Base-by-base conservation (phyloP, 1,140 invertebrate species). In the Lasioglossum albipes region DNA sequence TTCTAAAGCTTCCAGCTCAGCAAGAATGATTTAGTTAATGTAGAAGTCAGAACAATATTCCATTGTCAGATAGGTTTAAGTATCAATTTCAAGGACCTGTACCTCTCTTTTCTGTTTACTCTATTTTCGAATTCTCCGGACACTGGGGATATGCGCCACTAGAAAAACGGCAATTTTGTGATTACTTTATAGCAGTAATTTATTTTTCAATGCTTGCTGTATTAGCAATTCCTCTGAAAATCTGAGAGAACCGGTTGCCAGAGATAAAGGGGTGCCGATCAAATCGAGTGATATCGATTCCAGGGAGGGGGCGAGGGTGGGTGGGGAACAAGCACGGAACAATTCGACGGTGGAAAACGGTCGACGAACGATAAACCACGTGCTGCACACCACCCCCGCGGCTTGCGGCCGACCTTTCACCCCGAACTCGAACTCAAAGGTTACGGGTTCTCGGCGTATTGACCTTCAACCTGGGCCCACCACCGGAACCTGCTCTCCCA, bases 241-340 rank as follows among this genome's bases (percentile, higher is more conserved):
- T n/a, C 70, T 20, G 66, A 22, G 45, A 9, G 31, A 41, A 18
- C 7, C n/a, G 74, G 5, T 9, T 10, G 12, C 36, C 36, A 27
- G 41, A 57, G 62, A 66, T 54, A 76, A 52, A 27, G 75, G 27
- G 42, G 41, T 69, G 59, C 6, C 65, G 57, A 52, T 69, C 68
- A 76, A 81, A 84, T 57, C 70, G 61, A 82, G 61, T 54, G 49
- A 76, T 84, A 84, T 84, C 82, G 82, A 85, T 85, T 42, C 59
- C 62, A 16, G 9, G 45, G 45, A 3, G 7, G 45, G 13, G 45
- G 10, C 45, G 45, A 2, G 45, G 45, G 12, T 49, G 45, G 45
- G 45, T 12, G 45, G 10, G 0, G 45, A 49, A 49, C 13, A 10
- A 12, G 45, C 45, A 12, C 0, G 10, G 45, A 12, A 49, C 45